Percentiles rank a stretch among this genome's conserved stretches.
These are phyloP conservation scores for Meghimatium bilineatum DNA, from an alignment of 2,888 invertebrate species.

Conservation along the genomic window DNA sequence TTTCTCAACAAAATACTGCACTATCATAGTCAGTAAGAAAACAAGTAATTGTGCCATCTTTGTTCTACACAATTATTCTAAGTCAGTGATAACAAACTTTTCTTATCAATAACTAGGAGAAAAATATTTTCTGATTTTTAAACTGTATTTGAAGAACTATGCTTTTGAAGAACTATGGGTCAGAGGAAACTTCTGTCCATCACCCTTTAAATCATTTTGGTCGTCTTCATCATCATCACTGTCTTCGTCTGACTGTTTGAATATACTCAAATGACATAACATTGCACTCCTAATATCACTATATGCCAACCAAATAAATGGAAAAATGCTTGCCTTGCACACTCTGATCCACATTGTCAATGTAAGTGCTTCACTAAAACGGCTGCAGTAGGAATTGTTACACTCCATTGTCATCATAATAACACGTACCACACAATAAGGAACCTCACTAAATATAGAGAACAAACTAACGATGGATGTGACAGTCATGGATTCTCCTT, in stretches of 20 bases:
- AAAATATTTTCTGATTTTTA: too few relatives aligned
- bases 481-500: conserved; percentile 51
- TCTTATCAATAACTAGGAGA: too few relatives aligned
- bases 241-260: conserved; percentile 21
- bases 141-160: background rate
- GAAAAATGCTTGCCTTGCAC: conserved; percentile 51
- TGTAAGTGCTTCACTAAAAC: conserved; percentile 52
- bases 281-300: conserved; percentile 54
- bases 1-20: too few relatives aligned
- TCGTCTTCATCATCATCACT: conserved; percentile 19
- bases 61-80: too few relatives aligned
- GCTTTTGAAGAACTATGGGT: conserved; percentile 3
- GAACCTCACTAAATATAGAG: conserved; percentile 53
- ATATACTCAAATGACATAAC: conserved; percentile 42
- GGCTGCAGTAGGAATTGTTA: conserved; percentile 52
- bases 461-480: conserved; percentile 51
- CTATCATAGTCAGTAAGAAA: too few relatives aligned
- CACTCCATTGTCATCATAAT: conserved; percentile 53
- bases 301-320: conserved; percentile 55
- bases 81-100: too few relatives aligned
- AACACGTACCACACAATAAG: conserved; percentile 54
- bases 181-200: conserved; percentile 26
- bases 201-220: background rate
- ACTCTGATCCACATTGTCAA: conserved; percentile 53
- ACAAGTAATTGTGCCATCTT: too few relatives aligned